Base-by-base conservation (phyloP, 2,888 invertebrate species). In the Leptopilina myrica region DNA sequence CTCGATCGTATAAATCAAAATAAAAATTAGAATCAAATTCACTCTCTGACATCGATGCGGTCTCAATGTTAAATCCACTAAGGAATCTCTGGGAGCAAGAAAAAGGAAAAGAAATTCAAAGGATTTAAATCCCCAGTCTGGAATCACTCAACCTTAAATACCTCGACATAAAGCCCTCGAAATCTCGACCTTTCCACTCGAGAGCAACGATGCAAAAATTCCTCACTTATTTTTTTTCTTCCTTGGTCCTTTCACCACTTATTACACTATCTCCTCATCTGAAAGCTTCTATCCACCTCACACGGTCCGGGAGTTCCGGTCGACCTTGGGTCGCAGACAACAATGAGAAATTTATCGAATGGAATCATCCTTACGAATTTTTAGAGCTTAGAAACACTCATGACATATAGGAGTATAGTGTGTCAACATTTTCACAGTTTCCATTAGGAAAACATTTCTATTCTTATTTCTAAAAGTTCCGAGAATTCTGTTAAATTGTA, bases 301-400 rank as follows among this genome's bases (percentile, higher is more conserved):
- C 73, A 56, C 73, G 73, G 56, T 33, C n/a, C 56, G 33, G 73
- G 73, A 73, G 73, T 73, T 73, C 73, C 73, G 73, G 53, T 73
- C 73, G 73, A 56, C 73, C 73, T 73, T 73, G 73, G 73, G 73
- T 73, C 73, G 73, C 73, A 73, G 73, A 73, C 73, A 73, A 73
- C 73, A 73, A 73, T 73, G 73, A 73, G 73, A 73, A 73, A 73
- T 73, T 73, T 73, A 73, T 73, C 73, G 73, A 73, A 73, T 73
- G 73, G 73, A 73, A 73, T 73, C 73, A 73, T 53, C 56, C 73
- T 56, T 73, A 73, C 56, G 56, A 73, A 14, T 53, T 56, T 20
- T 26, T 20, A 11, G 33, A 26, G 49, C 49, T 20, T 73, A 53
- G 53, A 53, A 73, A 73, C 26, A 53, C 53, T 26, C 53, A 33